Evolutionary conservation across 2,797 vertebrate species (phyloP), one percentile per base, ranked within the genome.

Genomic region (Emys orbicularis): DNA sequence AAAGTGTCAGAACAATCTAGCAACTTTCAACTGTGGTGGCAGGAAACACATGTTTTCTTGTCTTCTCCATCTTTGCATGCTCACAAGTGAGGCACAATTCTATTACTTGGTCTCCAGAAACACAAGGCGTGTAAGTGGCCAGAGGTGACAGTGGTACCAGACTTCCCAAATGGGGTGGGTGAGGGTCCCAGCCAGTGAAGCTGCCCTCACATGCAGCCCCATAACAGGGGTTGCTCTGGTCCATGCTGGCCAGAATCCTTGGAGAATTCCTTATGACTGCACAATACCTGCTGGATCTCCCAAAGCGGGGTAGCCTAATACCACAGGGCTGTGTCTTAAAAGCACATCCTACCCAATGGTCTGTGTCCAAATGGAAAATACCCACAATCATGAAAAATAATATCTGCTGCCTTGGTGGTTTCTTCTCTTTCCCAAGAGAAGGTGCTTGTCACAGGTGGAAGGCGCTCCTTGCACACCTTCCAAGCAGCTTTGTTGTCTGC

Each of bases 1-100:
- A 83, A 86, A 80, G 25, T 74, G 21, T 44, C 2, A 83, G 52
- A 27, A 91, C 52, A 41, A 79, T 84, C 13, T 76, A 52, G 29
- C 37, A 41, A 4, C 5, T 90, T 90, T 94, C 91, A 83, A 76
- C 50, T 87, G 61, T 47, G 50, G 57, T 85, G 50, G 41, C 3
- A 65, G 47, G 16, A 87, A 87, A 61, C 77, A 57, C 27, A 87
- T 90, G 82, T 49, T 77, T 91, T 94, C 77, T 81, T 91, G 50
- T 84, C 93, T 90, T 44, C 82, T 59, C 53, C 2, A 10, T 95
- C 61, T 86, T 90, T 79, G 3, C 12, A 44, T 90, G 81, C 90
- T 91, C 2, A 2, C 29, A 49, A 80, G 83, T 61, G 29, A 84
- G 53, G 84, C 79, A 90, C 16, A 68, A 31, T 29, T 27, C 57